These are phyloP conservation scores for Drosophila tristis DNA, from an alignment of 1,140 invertebrate genomes.

Conservation along the genomic window DNA sequence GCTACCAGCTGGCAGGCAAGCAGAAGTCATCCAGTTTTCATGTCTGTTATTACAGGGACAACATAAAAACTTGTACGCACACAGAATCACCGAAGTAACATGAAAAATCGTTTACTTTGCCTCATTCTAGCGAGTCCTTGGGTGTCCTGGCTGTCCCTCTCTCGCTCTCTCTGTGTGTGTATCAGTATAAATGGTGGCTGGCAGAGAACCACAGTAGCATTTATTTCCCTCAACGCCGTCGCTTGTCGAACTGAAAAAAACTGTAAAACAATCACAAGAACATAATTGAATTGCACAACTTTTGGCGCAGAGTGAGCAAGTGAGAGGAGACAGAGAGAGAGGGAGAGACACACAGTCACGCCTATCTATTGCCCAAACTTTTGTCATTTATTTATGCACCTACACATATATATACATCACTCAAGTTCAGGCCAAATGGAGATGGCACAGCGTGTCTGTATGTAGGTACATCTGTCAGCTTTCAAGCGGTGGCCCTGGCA, in stretches of 20 bases:
- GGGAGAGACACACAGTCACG: background rate
- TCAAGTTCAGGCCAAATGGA: no score
- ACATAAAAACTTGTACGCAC: slow-evolving; percentile 45
- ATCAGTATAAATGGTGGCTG: slow-evolving; percentile 40
- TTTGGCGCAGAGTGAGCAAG: slow-evolving; percentile 17
- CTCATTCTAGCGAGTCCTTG: background rate
- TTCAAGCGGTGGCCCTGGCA: no score
- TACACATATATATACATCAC: background rate
- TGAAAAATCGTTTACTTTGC: slow-evolving; percentile 68
- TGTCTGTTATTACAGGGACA: slow-evolving; percentile 70
- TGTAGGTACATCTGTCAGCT: no score
- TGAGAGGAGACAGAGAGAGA: no score
- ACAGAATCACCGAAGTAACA: slow-evolving; percentile 44
- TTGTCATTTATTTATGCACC: slow-evolving; percentile 22
- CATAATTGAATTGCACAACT: slow-evolving; percentile 63
- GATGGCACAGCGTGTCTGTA: no score
- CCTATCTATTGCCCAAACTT: slow-evolving; percentile 24
- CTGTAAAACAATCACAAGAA: slow-evolving; percentile 49
- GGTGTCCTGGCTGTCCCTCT: slow-evolving; percentile 4
- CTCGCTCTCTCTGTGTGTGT: slow-evolving; percentile 4
- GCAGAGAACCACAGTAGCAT: slow-evolving; percentile 18
- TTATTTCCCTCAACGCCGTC: slow-evolving; percentile 27
- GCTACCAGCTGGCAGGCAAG: slow-evolving; percentile 13
- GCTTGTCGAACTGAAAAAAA: slow-evolving; percentile 32
- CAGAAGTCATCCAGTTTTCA: slow-evolving; percentile 30